Percentiles rank a stretch among this genome's conserved stretches.
These are phyloP conservation scores for Holocentrus rufus DNA, from an alignment of 2,797 vertebrate genomes.

Conservation along the genomic window DNA sequence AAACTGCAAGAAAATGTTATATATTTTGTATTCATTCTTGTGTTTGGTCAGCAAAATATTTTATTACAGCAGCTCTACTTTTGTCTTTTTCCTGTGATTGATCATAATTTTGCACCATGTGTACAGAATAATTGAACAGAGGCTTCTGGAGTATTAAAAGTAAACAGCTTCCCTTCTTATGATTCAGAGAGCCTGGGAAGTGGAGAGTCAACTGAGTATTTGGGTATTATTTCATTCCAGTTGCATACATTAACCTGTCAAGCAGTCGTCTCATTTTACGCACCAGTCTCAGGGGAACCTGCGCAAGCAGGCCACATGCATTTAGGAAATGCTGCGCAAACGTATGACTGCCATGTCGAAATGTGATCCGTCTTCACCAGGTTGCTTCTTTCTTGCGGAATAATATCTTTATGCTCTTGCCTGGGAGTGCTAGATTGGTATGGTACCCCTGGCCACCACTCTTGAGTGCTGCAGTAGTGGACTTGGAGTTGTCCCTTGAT, in stretches of 20 bases:
- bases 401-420: conserved; percentile 46
- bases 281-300: conserved; percentile 68
- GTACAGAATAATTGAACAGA: neutral
- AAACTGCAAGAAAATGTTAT: no score
- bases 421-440: conserved; percentile 32
- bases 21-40: neutral
- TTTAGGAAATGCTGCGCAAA: conserved; percentile 74
- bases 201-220: conserved; percentile 62
- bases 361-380: conserved; percentile 59
- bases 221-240: conserved; percentile 82
- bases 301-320: conserved; percentile 69
- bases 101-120: neutral
- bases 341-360: conserved; percentile 60
- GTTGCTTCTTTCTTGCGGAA: conserved; percentile 59
- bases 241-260: conserved; percentile 85
- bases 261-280: conserved; percentile 80
- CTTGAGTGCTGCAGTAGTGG: conserved; percentile 23
- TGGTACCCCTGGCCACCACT: conserved; percentile 25
- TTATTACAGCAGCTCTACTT: neutral
- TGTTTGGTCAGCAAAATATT: neutral
- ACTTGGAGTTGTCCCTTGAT: conserved; percentile 29
- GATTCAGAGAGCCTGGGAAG: conserved; percentile 52
- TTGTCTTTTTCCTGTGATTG: neutral
- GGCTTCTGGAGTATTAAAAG: conserved; percentile 10
- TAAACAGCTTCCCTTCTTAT: conserved; percentile 32